Evolutionary conservation across 2,888 invertebrate genomes (phyloP), one percentile per base, ranked within the genome.

Genomic region (Dryadula phaetusa): DNA sequence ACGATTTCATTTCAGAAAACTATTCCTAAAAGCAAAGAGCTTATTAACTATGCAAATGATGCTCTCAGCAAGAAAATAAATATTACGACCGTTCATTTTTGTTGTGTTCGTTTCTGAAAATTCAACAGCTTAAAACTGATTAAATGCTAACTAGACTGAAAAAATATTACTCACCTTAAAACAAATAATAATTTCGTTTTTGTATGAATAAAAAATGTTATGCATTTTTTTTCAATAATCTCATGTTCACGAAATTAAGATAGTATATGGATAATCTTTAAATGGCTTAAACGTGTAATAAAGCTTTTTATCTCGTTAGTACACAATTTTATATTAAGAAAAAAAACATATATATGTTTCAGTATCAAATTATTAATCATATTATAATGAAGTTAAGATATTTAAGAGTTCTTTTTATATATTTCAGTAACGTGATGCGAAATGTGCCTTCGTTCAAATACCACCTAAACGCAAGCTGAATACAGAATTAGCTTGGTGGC

Each of bases 41-140:
- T 46, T 60, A 44, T 60, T 60, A 44, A 60, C 16, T 44, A 60
- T 46, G 60, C 44, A 60, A 46, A 60, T 60, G 16, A 60, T 44
- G 44, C 42, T 58, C 58, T 54, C 40, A 25, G 58, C 25, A 42
- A 58, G 58, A 58, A 58, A 60, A 60, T 60, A 60, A 25, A 46
- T 60, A 18, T 20, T 32, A 16, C 42, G 16, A 18, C 28, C 5
- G 37, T 37, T 32, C 60, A 28, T n/a, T n/a, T n/a, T n/a, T n/a
- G n/a, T n/a, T n/a, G 56, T 56, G 32, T 60, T 42, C 25, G 28
- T 20, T 28, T 60, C 44, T 44, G 42, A 44, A 25, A 42, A 58
- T 58, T 58, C n/a, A 18, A 58, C 28, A 4, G 40, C n/a, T 28
- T 44, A 42, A 37, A 58, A 12, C 28, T 28, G 42, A 60, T 60